Conservation (phyloP, 1,140 invertebrate genomes). For the Drosophila kurseongensis region DNA sequence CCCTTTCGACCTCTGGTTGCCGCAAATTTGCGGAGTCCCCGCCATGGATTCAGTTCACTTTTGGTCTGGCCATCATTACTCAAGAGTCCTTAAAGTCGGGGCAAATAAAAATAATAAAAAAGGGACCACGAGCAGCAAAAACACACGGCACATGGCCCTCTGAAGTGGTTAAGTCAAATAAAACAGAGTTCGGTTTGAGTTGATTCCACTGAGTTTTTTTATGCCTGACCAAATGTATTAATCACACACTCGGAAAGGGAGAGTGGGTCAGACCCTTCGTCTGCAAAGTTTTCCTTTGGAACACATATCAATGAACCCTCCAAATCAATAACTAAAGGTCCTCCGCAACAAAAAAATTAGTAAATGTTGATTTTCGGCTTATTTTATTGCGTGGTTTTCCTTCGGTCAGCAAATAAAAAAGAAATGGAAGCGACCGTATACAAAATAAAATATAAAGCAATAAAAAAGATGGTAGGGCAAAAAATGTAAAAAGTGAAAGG, state of each 20-base stretch:
- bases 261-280: conserved; percentile 27
- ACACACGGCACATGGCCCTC: conserved; percentile 45
- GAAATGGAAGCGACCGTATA: conserved; percentile 9
- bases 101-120: conserved; percentile 42
- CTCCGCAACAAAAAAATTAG: conserved; percentile 22
- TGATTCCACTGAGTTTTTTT: conserved; percentile 39
- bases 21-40: conserved; percentile 70
- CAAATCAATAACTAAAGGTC: conserved; percentile 48
- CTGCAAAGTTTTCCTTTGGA: conserved; percentile 46
- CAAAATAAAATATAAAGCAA: conserved; percentile 66
- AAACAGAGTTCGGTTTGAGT: conserved; percentile 49
- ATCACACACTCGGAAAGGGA: conserved; percentile 36
- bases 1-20: conserved; percentile 23
- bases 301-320: conserved; percentile 46
- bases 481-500: conserved; percentile 54
- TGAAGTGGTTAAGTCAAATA: conserved; percentile 54
- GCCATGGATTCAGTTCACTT: conserved; percentile 63
- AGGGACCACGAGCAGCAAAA: conserved; percentile 12
- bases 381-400: conserved; percentile 43
- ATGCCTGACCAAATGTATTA: conserved; percentile 61
- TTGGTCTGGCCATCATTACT: conserved; percentile 71
- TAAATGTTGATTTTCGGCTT: conserved; percentile 36
- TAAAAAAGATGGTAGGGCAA: conserved; percentile 47
- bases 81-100: conserved; percentile 65
- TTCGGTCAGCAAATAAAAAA: conserved; percentile 57